Evolutionary conservation across 2,888 invertebrate species (phyloP), one percentile per base, ranked within the genome.

Genomic region (Drosophila algonquin): DNA sequence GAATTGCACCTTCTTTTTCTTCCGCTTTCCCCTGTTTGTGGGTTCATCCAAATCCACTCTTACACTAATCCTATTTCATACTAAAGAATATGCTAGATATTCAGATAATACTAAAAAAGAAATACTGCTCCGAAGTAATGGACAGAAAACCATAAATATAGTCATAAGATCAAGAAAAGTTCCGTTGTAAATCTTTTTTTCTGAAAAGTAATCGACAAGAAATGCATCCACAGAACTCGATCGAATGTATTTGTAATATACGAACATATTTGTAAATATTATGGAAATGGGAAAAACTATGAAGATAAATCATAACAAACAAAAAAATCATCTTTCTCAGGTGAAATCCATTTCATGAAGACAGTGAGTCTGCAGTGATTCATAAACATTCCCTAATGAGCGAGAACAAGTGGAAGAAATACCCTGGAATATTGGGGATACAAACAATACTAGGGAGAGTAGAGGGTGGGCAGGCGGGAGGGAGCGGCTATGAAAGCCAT

Each of bases 401-500:
- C 40, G 40, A 7, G 1, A 40, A 14, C 40, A 40, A 40, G 14
- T 40, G 14, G 14, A 40, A 40, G 2, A 14, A 14, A 40, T 40
- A 40, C 14, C 40, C 40, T 40, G 48, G 18, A 48, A n/a, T 12
- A 24, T 1, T 21, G n/a, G 50, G n/a, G 10, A 50, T 35, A 4
- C 12, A 35, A 35, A 10, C 32, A 10, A 3, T 30, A 21, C 51
- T 12, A 2, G 18, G 18, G 0, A 16, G 12, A 12, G 5, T 54
- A 47, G 46, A n/a, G 2, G 9, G n/a, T 44, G 2, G 40, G 14
- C 14, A 1, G 40, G n/a, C n/a, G 7, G 40, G 40, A 12, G 1
- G 7, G 18, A 30, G 35, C 21, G 48, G 12, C 14, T 50, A 51
- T 45, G 35, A 52, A 56, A 52, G 51, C 69, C 30, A 67, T 68